These are phyloP conservation scores for Acronicta alni DNA, from an alignment of 2,888 invertebrate genomes.

Conservation along the genomic window DNA sequence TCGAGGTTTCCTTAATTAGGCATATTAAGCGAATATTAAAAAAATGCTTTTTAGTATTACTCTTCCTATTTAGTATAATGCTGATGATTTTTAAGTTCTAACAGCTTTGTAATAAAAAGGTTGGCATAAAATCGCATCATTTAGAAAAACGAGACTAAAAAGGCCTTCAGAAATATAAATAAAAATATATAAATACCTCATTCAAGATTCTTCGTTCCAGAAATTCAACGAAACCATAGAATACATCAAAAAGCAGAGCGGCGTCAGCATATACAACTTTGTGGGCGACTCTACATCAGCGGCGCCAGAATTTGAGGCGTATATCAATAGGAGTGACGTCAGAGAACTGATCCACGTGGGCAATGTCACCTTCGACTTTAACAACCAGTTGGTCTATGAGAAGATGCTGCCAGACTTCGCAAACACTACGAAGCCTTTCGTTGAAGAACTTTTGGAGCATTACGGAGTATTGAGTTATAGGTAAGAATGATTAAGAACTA, in stretches of 20 bases:
- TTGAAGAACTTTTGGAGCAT: slow-evolving; percentile 89
- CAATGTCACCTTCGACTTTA: slow-evolving; percentile 72
- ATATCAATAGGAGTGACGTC: slow-evolving; percentile 76
- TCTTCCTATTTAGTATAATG: too few relatives aligned
- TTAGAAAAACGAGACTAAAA: too few relatives aligned
- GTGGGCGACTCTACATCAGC: slow-evolving; percentile 49
- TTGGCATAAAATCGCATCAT: too few relatives aligned
- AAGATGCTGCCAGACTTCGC: slow-evolving; percentile 91
- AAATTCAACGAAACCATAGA: slow-evolving; percentile 76
- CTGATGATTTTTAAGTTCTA: too few relatives aligned
- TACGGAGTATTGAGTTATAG: slow-evolving; percentile 92
- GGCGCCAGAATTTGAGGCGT: slow-evolving; percentile 57
- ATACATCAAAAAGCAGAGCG: slow-evolving; percentile 68
- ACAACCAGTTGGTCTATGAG: slow-evolving; percentile 88
- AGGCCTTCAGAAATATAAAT: too few relatives aligned
- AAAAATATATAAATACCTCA: too few relatives aligned
- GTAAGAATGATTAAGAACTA: slow-evolving; percentile 45
- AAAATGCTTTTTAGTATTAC: too few relatives aligned
- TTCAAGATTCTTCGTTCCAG: slow-evolving; percentile 49
- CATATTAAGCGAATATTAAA: too few relatives aligned
- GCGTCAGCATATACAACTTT: slow-evolving; percentile 68
- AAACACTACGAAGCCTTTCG: slow-evolving; percentile 90
- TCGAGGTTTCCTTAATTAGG: too few relatives aligned
- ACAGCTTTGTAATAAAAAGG: too few relatives aligned
- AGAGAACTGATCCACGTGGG: slow-evolving; percentile 77